These are phyloP conservation scores for Muraenolepis orangiensis DNA, from an alignment of 2,797 vertebrate genomes.

Conservation along the genomic window DNA sequence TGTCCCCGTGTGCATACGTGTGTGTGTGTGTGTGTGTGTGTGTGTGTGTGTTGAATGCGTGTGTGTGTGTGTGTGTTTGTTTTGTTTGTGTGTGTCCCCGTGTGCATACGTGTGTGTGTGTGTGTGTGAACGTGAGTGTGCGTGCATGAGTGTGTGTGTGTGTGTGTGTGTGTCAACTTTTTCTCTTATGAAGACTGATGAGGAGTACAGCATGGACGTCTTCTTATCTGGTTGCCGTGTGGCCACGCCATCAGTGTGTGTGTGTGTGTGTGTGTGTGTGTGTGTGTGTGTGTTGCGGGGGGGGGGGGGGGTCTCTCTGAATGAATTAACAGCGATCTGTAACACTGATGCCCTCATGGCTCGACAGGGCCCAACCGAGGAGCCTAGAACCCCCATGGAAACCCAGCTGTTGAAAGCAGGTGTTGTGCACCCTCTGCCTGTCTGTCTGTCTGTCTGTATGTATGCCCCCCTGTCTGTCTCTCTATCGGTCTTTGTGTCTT, in stretches of 20 bases:
- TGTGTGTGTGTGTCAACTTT: slow-evolving; percentile 16
- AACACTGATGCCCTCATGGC: slow-evolving; percentile 54
- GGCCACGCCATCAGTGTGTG: slow-evolving; percentile 32
- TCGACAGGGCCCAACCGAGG: slow-evolving; percentile 38
- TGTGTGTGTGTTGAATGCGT: too few relatives aligned
- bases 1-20: too few relatives aligned
- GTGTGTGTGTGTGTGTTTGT: too few relatives aligned
- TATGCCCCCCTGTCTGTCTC: too few relatives aligned
- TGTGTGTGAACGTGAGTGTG: background rate
- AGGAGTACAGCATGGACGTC: slow-evolving; percentile 18
- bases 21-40: too few relatives aligned
- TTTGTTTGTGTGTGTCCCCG: too few relatives aligned
- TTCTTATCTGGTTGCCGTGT: slow-evolving; percentile 29
- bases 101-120: too few relatives aligned
- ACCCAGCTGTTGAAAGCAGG: slow-evolving; percentile 57
- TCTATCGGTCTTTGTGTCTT: too few relatives aligned
- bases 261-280: too few relatives aligned
- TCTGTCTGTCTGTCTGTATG: too few relatives aligned
- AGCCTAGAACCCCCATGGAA: slow-evolving; percentile 46
- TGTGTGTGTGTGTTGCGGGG: background rate
- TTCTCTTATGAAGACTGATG: slow-evolving; percentile 7
- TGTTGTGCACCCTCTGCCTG: slow-evolving; percentile 40
- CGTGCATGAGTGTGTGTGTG: background rate
- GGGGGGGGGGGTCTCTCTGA: slow-evolving; percentile 16
- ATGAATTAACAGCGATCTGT: slow-evolving; percentile 44